A percentile compares a stretch with the other conserved stretches of the same genome.
phyloP scores from a whole-genome alignment of 2,888 invertebrate genomes.

The Augiades crinisus region DNA sequence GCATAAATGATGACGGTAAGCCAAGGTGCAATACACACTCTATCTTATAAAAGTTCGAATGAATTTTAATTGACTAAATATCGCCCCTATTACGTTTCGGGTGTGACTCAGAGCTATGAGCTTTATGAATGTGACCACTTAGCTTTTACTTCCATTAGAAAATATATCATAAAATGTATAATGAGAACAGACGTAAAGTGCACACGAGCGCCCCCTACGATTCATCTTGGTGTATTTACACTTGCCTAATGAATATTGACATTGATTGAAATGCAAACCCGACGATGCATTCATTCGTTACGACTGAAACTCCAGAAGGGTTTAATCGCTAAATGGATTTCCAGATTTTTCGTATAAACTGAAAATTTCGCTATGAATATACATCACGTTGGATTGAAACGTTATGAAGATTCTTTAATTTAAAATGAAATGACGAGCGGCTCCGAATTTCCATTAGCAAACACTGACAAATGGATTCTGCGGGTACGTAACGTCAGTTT shows the following conservation, averaged over 20 bases:
- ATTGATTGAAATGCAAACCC: slow-evolving; percentile 57
- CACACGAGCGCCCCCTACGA: slow-evolving; percentile 16
- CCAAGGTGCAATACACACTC: no score
- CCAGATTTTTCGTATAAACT: slow-evolving; percentile 30
- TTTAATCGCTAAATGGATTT: slow-evolving; percentile 45
- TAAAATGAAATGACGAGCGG: slow-evolving; percentile 7
- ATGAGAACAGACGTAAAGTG: neutral
- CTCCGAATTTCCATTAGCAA: slow-evolving; percentile 5
- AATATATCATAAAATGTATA: neutral
- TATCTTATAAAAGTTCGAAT: no score
- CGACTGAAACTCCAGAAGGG: slow-evolving; percentile 33
- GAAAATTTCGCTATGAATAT: slow-evolving; percentile 15
- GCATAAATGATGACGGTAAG: no score
- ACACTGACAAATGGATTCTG: slow-evolving; percentile 7
- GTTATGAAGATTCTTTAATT: slow-evolving; percentile 8
- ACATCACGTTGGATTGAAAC: neutral
- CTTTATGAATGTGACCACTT: no score
- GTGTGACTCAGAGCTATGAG: no score
- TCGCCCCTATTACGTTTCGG: no score
- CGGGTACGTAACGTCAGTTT: no score
- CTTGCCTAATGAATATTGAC: slow-evolving; percentile 56
- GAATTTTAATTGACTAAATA: no score
- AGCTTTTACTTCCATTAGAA: neutral
- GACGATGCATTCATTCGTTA: slow-evolving; percentile 40
- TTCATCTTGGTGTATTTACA: slow-evolving; percentile 36